Percentiles rank a stretch among this genome's conserved stretches.
These are phyloP conservation scores for Pseudomyrmex cubaensis DNA, from an alignment of 1,140 invertebrate species.

Conservation along the genomic window DNA sequence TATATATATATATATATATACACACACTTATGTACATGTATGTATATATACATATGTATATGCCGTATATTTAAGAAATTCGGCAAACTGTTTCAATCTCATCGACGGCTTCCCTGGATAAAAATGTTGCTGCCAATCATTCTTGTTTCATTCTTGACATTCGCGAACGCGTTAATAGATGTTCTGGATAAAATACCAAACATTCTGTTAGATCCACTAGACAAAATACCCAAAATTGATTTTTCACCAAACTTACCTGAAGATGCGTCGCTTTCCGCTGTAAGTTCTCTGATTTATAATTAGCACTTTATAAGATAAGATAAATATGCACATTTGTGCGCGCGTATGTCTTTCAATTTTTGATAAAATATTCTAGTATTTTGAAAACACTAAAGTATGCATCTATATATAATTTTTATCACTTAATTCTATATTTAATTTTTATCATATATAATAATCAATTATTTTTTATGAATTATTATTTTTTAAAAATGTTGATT, in stretches of 20 bases:
- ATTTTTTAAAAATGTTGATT: neutral
- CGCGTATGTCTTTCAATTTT: too few species aligned
- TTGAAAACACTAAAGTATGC: neutral
- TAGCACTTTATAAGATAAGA: neutral
- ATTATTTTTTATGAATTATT: neutral
- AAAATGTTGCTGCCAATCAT: conserved; percentile 1
- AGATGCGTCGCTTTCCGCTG: neutral
- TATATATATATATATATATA: too few species aligned
- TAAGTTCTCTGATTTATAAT: conserved; percentile 9
- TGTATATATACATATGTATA: too few species aligned
- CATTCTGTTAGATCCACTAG: neutral
- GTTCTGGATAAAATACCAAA: neutral
- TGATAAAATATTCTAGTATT: neutral
- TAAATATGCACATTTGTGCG: neutral
- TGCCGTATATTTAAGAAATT: neutral
- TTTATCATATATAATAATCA: neutral
- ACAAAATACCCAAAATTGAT: neutral
- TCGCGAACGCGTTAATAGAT: neutral
- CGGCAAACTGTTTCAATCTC: neutral
- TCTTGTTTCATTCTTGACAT: neutral
- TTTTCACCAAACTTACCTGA: neutral
- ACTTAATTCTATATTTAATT: neutral
- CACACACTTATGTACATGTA: too few species aligned
- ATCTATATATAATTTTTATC: neutral
- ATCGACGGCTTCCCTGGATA: neutral